Base-by-base conservation (phyloP, 1,140 invertebrate genomes). In the Neotoxoptera formosana region DNA sequence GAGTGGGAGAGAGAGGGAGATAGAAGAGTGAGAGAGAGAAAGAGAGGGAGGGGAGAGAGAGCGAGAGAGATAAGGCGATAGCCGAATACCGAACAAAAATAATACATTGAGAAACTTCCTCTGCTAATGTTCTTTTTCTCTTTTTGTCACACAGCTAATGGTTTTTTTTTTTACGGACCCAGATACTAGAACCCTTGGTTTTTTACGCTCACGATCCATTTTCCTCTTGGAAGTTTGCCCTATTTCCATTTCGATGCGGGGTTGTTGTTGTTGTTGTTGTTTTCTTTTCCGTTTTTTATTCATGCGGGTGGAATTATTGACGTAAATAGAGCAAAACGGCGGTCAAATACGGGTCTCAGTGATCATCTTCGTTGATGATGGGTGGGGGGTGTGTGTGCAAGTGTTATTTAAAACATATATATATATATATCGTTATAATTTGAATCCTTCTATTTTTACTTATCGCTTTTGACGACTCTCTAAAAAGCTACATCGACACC, bases 191-290 rank as follows among this genome's bases (percentile, higher is more conserved):
- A 91, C 60, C 45, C 67, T 91, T 25, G 23, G 34, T 93, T 93
- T 93, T 93, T 93, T 93, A 84, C 36, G 14, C 91, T 84, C 23
- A 8, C 36, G 47, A 84, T 84, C 48, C 76, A 86, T 93, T 93
- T 84, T 56, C 83, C 34, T 47, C 76, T 93, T 93, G 91, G 91
- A 93, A 93, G 34, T 93, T 93, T 93, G 91, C 91, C 91, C 91
- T 93, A 92, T 92, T 92, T 92, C 25, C 83, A 51, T 92, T 92
- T 51, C 91, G 14, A 92, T 92, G 47, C 76, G 76, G 47, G n/a
- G 91, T 91, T 36, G 41, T 92, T 92, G 25, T 84, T 92, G 47
- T 17, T 36, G 34, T 45, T n/a, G 41, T 41, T 41, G 41, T 91
- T 53, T 91, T 20, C 7, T 91, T 81, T 91, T 76, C 34, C 23